These are phyloP conservation scores for Silvanus unidentatus DNA, from an alignment of 2,888 invertebrate genomes.

Conservation along the genomic window DNA sequence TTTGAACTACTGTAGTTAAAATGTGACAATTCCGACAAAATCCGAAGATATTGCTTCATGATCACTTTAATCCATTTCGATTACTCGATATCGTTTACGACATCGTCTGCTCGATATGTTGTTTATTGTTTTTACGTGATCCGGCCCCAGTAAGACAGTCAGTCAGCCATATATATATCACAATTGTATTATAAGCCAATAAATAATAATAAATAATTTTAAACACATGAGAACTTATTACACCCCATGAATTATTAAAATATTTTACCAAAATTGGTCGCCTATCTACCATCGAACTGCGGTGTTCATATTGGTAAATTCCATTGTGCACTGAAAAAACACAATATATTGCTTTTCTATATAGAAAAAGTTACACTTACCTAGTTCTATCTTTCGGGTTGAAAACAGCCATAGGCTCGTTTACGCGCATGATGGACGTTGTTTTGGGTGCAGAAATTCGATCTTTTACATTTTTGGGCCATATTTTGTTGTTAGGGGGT, in stretches of 20 bases:
- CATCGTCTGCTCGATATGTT: too few species aligned
- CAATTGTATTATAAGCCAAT: too few species aligned
- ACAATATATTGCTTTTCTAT: slow-evolving; percentile 9
- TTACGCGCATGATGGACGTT: slow-evolving; percentile 7
- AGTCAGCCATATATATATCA: too few species aligned
- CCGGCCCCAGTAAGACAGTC: too few species aligned
- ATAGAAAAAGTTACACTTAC: slow-evolving; percentile 8
- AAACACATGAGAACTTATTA: slow-evolving; percentile 23
- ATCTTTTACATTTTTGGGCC: slow-evolving; percentile 23
- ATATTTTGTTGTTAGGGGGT: slow-evolving; percentile 19
- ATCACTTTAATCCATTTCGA: too few species aligned
- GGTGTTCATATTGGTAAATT: slow-evolving; percentile 12
- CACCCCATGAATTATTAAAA: slow-evolving; percentile 17
- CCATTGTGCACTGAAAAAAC: slow-evolving; percentile 8
- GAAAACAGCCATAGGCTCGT: slow-evolving; percentile 9
- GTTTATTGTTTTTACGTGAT: too few species aligned
- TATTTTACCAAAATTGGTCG: slow-evolving; percentile 2
- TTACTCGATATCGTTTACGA: too few species aligned
- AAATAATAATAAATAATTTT: slow-evolving; percentile 27
- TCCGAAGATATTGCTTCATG: too few species aligned
- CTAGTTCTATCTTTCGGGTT: slow-evolving; percentile 9
- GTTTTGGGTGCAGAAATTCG: slow-evolving; percentile 9
- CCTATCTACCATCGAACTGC: slow-evolving; percentile 10
- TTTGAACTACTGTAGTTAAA: too few species aligned
- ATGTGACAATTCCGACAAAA: too few species aligned